Evolutionary conservation across 2,888 invertebrate genomes (phyloP).

Genomic region (Therioaphis trifolii): DNA sequence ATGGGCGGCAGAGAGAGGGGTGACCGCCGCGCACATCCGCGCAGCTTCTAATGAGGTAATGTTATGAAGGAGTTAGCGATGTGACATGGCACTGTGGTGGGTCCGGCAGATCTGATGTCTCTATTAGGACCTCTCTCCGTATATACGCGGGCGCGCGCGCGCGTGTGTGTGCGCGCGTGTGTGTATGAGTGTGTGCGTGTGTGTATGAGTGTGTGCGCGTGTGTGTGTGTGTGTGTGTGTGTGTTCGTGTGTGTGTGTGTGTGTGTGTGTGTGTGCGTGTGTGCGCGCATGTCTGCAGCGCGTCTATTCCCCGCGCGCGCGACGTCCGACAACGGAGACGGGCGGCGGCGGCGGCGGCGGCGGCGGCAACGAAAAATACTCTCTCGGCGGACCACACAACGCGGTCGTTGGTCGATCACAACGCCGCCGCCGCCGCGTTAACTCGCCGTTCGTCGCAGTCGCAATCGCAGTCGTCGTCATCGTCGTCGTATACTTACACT

Average conservation of each 20-base stretch:
- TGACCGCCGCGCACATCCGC: conserved; percentile 45
- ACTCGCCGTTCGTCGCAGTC: conserved; percentile 56
- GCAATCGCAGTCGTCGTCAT: no score
- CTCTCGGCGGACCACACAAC: conserved; percentile 61
- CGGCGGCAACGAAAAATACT: conserved; percentile 54
- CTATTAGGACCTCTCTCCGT: conserved; percentile 64
- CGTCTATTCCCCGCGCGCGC: conserved; percentile 39
- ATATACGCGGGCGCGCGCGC: conserved; percentile 49
- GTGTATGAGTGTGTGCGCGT: neutral
- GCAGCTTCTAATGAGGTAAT: conserved; percentile 61
- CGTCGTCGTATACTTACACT: conserved; percentile 21
- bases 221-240: neutral
- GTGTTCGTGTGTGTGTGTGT: neutral
- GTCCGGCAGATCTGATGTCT: conserved; percentile 65
- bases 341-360: neutral
- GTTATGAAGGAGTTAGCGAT: conserved; percentile 65
- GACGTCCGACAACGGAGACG: conserved; percentile 29
- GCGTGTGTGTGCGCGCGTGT: neutral
- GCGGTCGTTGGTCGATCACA: conserved; percentile 63
- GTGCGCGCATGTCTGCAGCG: neutral
- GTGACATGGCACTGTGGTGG: conserved; percentile 65
- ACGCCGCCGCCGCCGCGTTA: conserved; percentile 57
- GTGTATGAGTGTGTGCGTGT: neutral
- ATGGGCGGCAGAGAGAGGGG: neutral
- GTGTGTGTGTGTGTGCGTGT: neutral